Conservation (phyloP, 2,113 vertebrate species). For the Cyphomyrus discorhynchus region DNA sequence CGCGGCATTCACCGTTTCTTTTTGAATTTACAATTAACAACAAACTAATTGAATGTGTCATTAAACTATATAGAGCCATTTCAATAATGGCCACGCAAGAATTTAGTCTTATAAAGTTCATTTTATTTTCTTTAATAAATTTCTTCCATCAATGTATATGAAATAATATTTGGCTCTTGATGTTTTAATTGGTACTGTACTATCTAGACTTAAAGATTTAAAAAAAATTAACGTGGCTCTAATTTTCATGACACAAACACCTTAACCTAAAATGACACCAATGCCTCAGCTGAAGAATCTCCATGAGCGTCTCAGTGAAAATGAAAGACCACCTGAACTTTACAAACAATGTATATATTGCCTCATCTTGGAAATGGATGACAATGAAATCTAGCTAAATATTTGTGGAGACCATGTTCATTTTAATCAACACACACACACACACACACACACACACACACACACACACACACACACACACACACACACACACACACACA, state of each 20-base stretch:
- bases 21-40: slow-evolving; percentile 51
- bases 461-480: background rate
- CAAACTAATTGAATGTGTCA: slow-evolving; percentile 54
- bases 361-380: background rate
- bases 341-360: background rate
- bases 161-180: background rate
- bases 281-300: background rate
- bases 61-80: slow-evolving; percentile 41
- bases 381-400: background rate
- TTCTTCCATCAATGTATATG: background rate
- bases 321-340: background rate
- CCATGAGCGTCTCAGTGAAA: background rate
- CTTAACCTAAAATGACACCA: background rate
- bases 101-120: background rate
- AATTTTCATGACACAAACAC: background rate
- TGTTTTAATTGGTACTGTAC: background rate
- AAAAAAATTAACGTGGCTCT: background rate
- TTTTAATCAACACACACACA: background rate
- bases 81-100: slow-evolving; percentile 18
- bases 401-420: background rate
- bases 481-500: too few species aligned
- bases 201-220: background rate
- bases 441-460: background rate
- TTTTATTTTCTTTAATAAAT: background rate
- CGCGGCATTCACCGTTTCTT: slow-evolving; percentile 57